Evolutionary conservation across 2,888 invertebrate genomes (phyloP), one percentile per base, ranked within the genome.

Genomic region (Lumbricus terrestris): DNA sequence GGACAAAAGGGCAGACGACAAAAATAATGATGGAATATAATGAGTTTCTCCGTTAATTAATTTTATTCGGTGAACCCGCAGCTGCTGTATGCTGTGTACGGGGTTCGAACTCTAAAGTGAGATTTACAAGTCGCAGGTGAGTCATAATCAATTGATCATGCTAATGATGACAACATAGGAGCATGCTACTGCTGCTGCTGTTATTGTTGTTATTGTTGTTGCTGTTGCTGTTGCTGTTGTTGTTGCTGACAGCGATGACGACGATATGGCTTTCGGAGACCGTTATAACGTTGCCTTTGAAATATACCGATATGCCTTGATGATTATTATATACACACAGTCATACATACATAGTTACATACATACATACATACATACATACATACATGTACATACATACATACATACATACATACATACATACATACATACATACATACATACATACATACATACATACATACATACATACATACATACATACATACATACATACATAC

Each of bases 321-420:
- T 15, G 18, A 13, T 16, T 18, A 13, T 3, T 47, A 47, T 18
- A 23, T 47, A 47, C 47, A 47, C 23, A 47, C 23, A 47, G 20
- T 5, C 47, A 11, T 47, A 47, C 23, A 47, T 47, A 47, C 47
- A 47, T 18, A 47, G 11, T 4, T 6, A 23, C 29, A 29, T 29
- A 54, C 4, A 29, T 54, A 11, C 54, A 54, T 54, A 54, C 54
- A 54, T 54, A 29, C 54, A 54, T 54, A 11, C 29, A 29, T 54
- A 29, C 54, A 54, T 42, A 16, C 16, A 18, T 47, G n/a, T 90
- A n/a, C 37, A 89, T 90, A 89, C 54, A 89, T 90, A 33, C 54
- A 89, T 90, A 29, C 54, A 89, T 90, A 23, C 47, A 23, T 23
- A 47, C 23, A 15, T 90, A 47, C 47, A 47, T 47, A 47, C 47